Conservation (phyloP, 2,113 vertebrate genomes). For the Lepus europaeus region DNA sequence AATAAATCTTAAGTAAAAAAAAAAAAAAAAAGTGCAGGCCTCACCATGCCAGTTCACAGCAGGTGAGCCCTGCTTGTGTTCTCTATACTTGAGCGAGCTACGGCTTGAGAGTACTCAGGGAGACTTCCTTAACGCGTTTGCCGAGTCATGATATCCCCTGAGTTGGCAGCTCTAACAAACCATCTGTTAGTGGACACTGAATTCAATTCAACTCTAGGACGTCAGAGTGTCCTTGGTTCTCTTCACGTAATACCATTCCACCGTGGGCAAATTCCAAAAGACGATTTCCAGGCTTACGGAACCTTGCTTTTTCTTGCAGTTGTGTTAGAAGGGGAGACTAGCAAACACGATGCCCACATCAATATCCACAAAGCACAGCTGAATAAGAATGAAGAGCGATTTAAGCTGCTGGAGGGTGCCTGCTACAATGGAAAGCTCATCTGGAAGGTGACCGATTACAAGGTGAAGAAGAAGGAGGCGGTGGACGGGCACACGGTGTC, state of each 20-base stretch:
- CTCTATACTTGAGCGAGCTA: neutral
- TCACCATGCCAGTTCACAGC: neutral
- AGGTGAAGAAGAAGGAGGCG: conserved; percentile 89
- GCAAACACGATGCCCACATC: conserved; percentile 89
- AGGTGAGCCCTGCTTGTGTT: neutral
- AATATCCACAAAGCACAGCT: conserved; percentile 91
- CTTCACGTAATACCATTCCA: neutral
- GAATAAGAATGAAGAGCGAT: conserved; percentile 91
- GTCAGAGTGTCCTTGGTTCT: neutral
- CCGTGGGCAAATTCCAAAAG: neutral
- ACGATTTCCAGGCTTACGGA: neutral
- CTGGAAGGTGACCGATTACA: conserved; percentile 95
- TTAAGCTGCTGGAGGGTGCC: conserved; percentile 91
- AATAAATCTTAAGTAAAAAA: too few species aligned
- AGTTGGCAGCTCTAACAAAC: neutral
- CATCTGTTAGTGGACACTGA: neutral
- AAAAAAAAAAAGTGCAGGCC: neutral
- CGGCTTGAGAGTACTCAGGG: neutral
- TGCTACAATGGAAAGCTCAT: conserved; percentile 94
- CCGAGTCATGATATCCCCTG: neutral
- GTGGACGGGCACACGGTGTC: conserved; percentile 87
- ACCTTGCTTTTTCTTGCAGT: conserved; percentile 76
- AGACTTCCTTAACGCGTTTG: neutral
- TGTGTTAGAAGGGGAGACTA: conserved; percentile 89
- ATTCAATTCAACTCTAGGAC: neutral